Percentiles rank a stretch among this genome's conserved stretches.
phyloP scores from a whole-genome alignment of 92 coral and sea anemone genomes.

The Blastomussa wellsi region DNA sequence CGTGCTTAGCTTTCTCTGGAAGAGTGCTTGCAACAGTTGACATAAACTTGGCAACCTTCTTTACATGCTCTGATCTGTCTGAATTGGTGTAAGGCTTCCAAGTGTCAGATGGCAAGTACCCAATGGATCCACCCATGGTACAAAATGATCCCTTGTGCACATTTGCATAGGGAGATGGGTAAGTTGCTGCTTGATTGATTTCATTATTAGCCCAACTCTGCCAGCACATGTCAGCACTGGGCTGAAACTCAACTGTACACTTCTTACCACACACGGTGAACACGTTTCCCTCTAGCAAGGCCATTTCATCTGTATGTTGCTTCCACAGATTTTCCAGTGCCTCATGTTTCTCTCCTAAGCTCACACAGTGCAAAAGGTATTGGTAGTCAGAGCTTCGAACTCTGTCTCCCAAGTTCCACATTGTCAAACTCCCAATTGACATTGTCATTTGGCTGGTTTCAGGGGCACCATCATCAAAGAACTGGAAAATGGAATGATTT shows the following conservation, averaged over 20 bases:
- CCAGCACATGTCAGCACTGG: too few relatives aligned
- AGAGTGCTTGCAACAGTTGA: slow-evolving; percentile 1
- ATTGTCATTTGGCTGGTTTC: slow-evolving; percentile 41
- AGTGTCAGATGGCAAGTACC: slow-evolving; percentile 13
- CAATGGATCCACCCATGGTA: too few relatives aligned
- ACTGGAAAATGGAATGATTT: slow-evolving; percentile 57
- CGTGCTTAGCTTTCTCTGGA: slow-evolving; percentile 39
- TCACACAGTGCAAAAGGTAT: slow-evolving; percentile 32
- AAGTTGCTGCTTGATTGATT: too few relatives aligned
- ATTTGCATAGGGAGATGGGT: too few relatives aligned
- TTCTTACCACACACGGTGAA: slow-evolving; percentile 47
- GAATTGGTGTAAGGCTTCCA: slow-evolving; percentile 53
- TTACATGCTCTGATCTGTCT: slow-evolving; percentile 33
- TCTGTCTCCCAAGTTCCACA: slow-evolving; percentile 58
- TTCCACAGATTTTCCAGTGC: slow-evolving; percentile 67
- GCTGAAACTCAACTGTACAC: too few relatives aligned
- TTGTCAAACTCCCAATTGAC: slow-evolving; percentile 42
- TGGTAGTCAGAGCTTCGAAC: slow-evolving; percentile 55
- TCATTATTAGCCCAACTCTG: too few relatives aligned
- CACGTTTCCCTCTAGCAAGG: slow-evolving; percentile 66
- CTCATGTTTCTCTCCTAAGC: slow-evolving; percentile 60
- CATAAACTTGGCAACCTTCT: too few relatives aligned
- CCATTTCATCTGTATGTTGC: slow-evolving; percentile 77
- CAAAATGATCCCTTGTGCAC: too few relatives aligned
- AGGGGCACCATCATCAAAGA: too few relatives aligned